Evolutionary conservation across 2,888 invertebrate species (phyloP).

Genomic region (Apamea anceps): DNA sequence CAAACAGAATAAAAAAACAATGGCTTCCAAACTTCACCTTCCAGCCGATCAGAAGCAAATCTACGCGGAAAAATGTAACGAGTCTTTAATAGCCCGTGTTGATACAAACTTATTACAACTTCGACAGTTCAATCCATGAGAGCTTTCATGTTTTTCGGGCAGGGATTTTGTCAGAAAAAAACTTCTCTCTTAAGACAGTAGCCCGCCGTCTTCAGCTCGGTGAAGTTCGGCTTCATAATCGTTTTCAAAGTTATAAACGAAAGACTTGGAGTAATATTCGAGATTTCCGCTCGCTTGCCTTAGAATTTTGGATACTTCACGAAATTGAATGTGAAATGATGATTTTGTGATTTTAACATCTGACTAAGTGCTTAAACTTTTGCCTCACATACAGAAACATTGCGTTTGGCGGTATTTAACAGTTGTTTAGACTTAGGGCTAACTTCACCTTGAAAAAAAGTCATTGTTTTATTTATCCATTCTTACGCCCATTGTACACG

Average conservation of each 20-base stretch:
- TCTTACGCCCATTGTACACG: not conserved
- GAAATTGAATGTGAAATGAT: slow-evolving; percentile 48
- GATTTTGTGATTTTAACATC: slow-evolving; percentile 28
- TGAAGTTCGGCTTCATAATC: slow-evolving; percentile 58
- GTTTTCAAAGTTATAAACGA: slow-evolving; percentile 59
- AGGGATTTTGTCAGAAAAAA: slow-evolving; percentile 37
- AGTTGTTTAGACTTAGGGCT: not conserved
- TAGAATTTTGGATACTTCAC: slow-evolving; percentile 33
- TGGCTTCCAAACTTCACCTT: not conserved
- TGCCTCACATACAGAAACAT: not conserved
- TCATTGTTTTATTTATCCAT: not conserved
- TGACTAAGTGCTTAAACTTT: not conserved
- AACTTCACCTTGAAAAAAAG: not conserved
- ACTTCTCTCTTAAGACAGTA: slow-evolving; percentile 47
- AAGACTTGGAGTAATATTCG: slow-evolving; percentile 44
- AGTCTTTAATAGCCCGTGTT: slow-evolving; percentile 46
- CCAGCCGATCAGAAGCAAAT: slow-evolving; percentile 30
- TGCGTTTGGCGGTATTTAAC: not conserved
- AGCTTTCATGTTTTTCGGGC: slow-evolving; percentile 46
- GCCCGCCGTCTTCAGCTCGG: slow-evolving; percentile 8
- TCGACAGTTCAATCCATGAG: slow-evolving; percentile 48
- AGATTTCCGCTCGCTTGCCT: slow-evolving; percentile 37
- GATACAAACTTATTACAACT: slow-evolving; percentile 63
- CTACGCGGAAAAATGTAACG: slow-evolving; percentile 41
- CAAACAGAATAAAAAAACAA: slow-evolving; percentile 4